These are phyloP conservation scores for Strix uralensis DNA, from an alignment of 2,113 vertebrate genomes.

Conservation along the genomic window DNA sequence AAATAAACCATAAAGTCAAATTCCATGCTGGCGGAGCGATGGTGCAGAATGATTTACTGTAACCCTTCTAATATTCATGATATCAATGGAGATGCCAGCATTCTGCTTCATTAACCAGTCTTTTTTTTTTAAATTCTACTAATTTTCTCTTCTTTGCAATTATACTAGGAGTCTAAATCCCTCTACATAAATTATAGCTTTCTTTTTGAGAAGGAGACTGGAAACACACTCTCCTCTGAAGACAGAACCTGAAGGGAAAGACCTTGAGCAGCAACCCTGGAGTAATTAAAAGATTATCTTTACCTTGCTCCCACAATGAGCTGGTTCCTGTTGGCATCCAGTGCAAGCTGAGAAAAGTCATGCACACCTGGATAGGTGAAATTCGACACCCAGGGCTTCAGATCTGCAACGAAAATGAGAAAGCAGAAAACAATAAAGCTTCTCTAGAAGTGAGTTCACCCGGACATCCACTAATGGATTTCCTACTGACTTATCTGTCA, in stretches of 20 bases:
- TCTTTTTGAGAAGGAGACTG: background rate
- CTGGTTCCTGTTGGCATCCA: constrained; percentile 95
- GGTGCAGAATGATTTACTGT: background rate
- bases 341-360: constrained; percentile 95
- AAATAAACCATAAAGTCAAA: constrained; percentile 1
- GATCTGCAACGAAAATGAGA: constrained; percentile 74
- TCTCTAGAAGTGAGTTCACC: constrained; percentile 21
- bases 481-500: background rate
- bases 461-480: constrained; percentile 19
- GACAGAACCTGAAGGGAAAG: background rate
- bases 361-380: constrained; percentile 88
- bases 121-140: background rate
- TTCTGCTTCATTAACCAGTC: constrained; percentile 47
- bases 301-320: constrained; percentile 98
- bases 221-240: background rate
- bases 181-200: constrained; percentile 28
- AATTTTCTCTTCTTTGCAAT: constrained; percentile 58
- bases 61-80: background rate
- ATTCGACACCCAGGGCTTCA: constrained; percentile 91
- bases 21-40: background rate
- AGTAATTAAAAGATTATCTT: constrained; percentile 58
- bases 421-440: constrained; percentile 41
- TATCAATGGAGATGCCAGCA: background rate
- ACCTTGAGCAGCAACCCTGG: background rate
- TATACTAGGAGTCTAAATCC: constrained; percentile 15